Evolutionary conservation across 2,888 invertebrate species (phyloP).

Genomic region (Dione juno): DNA sequence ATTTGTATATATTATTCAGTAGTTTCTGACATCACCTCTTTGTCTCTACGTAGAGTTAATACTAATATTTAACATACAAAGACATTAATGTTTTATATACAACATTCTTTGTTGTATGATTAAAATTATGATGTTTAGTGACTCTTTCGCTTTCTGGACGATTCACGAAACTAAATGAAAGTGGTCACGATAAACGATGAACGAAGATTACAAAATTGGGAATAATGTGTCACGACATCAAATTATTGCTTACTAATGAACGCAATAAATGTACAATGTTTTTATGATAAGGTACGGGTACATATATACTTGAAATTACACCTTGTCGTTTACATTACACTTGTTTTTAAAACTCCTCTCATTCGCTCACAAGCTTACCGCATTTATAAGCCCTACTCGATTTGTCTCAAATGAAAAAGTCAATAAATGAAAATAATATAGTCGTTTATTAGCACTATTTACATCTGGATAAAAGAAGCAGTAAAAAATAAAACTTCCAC

Average conservation of each 20-base stretch:
- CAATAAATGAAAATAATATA: conserved; percentile 28
- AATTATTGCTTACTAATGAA: background rate
- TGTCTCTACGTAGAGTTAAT: conserved; percentile 7
- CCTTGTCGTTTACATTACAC: background rate
- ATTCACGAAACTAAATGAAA: conserved; percentile 65
- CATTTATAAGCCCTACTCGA: background rate
- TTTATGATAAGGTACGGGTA: no score
- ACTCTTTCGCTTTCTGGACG: background rate
- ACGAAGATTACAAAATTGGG: conserved; percentile 23
- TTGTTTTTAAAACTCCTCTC: background rate
- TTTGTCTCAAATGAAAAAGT: conserved; percentile 19
- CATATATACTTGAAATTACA: background rate
- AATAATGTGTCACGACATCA: conserved; percentile 1
- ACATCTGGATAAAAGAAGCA: conserved; percentile 31
- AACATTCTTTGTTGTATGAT: background rate
- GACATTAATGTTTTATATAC: background rate
- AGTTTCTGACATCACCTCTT: conserved; percentile 22
- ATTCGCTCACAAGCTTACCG: background rate
- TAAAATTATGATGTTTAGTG: background rate
- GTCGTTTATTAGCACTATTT: conserved; percentile 29
- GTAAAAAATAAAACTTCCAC: conserved; percentile 53
- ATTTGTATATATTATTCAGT: conserved; percentile 20
- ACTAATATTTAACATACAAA: background rate
- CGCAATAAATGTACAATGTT: no score
- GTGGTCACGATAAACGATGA: conserved; percentile 64